Percentiles rank a stretch among this genome's conserved stretches.
Evolutionary conservation across 2,888 invertebrate genomes (phyloP).

Genomic region (Axea sp.): DNA sequence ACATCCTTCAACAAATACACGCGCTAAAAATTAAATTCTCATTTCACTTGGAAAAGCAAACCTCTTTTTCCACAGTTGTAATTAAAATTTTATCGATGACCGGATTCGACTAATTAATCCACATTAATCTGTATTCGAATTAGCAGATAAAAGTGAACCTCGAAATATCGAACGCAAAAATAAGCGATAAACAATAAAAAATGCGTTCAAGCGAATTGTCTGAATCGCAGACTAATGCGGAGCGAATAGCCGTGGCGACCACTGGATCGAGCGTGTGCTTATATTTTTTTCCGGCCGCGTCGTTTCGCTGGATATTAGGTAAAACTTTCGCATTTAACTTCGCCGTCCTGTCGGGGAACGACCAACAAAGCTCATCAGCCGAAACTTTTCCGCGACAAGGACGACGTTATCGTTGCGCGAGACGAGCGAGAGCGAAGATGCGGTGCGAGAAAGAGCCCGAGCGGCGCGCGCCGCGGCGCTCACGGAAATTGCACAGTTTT

Average conservation of each 20-base stretch:
- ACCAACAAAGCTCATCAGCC: slow-evolving; percentile 78
- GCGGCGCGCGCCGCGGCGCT: slow-evolving; percentile 65
- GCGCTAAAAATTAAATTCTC: too few relatives aligned
- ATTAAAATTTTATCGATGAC: too few relatives aligned
- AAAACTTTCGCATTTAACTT: slow-evolving; percentile 79
- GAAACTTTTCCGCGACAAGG: slow-evolving; percentile 78
- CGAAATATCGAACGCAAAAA: too few relatives aligned
- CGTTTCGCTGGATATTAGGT: slow-evolving; percentile 74
- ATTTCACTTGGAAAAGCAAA: too few relatives aligned
- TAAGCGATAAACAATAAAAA: slow-evolving; percentile 11
- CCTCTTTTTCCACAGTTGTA: too few relatives aligned
- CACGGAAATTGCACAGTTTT: slow-evolving; percentile 47
- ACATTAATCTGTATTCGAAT: slow-evolving; percentile 6
- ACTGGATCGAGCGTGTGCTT: slow-evolving; percentile 58
- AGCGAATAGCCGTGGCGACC: slow-evolving; percentile 19
- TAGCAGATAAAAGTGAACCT: slow-evolving; percentile 6
- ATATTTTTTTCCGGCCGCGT: slow-evolving; percentile 68
- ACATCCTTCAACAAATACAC: too few relatives aligned
- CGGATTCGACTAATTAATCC: slow-evolving; percentile 4
- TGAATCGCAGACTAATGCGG: slow-evolving; percentile 8
- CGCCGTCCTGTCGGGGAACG: slow-evolving; percentile 76
- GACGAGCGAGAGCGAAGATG: slow-evolving; percentile 23
- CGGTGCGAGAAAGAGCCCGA: slow-evolving; percentile 55
- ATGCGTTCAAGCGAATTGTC: slow-evolving; percentile 6
- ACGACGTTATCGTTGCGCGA: slow-evolving; percentile 58